Conservation (phyloP, 2,113 vertebrate species). For the Varanus komodoensis region DNA sequence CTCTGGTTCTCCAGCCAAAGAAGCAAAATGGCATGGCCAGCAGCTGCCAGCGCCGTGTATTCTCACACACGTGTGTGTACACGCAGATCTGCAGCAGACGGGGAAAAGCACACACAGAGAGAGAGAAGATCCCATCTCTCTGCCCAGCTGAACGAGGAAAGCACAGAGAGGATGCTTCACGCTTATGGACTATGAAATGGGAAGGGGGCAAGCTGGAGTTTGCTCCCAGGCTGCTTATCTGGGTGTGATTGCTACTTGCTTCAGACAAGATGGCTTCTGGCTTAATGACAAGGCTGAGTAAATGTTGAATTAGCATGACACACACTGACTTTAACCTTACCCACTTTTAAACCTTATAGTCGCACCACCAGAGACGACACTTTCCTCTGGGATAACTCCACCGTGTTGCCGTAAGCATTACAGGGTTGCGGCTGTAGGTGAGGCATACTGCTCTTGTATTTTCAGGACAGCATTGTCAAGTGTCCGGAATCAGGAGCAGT, state of each 20-base stretch:
- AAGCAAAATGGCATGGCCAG: neutral
- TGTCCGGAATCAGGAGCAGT: neutral
- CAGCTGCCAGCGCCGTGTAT: neutral
- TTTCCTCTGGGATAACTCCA: neutral
- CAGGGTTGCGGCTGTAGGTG: neutral
- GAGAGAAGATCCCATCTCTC: neutral
- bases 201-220: neutral
- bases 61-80: too few species aligned
- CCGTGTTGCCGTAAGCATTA: neutral
- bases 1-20: neutral
- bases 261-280: neutral
- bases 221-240: neutral
- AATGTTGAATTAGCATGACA: neutral
- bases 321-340: neutral
- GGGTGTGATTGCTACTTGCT: neutral
- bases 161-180: neutral
- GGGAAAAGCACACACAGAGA: neutral
- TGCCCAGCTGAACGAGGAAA: neutral
- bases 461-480: neutral
- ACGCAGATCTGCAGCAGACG: neutral
- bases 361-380: neutral
- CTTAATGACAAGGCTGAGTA: neutral
- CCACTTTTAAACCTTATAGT: neutral
- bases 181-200: neutral
- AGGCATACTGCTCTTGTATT: neutral